A percentile compares a stretch with the other conserved stretches of the same genome.
Evolutionary conservation across 2,888 invertebrate genomes (phyloP).

Genomic region (Onthophagus sagittarius): DNA sequence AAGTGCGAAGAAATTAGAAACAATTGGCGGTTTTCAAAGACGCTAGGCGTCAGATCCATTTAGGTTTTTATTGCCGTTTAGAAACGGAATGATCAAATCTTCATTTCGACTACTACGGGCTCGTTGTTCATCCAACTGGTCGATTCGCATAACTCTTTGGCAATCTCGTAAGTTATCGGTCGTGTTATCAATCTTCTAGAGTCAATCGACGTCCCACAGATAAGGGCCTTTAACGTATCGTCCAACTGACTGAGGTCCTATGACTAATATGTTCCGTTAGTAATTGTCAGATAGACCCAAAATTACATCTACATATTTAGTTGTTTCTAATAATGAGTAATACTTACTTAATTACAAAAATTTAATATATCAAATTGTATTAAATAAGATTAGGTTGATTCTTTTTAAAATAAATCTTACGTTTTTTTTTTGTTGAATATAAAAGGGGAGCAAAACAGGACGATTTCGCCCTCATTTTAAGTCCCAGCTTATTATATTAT

Average conservation of each 20-base stretch:
- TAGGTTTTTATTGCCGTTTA: not conserved
- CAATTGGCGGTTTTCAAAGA: not conserved
- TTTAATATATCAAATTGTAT: no score
- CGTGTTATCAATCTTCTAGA: not conserved
- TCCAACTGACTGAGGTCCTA: not conserved
- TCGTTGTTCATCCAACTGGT: not conserved
- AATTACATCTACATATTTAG: not conserved
- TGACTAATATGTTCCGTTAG: not conserved
- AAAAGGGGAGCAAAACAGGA: not conserved
- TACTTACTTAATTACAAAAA: no score
- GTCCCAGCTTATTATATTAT: not conserved
- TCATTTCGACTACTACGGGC: not conserved
- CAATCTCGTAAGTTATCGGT: not conserved
- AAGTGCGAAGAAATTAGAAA: not conserved
- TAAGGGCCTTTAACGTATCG: not conserved
- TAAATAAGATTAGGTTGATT: no score
- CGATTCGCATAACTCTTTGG: not conserved
- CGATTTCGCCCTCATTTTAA: not conserved
- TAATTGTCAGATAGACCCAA: not conserved
- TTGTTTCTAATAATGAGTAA: not conserved
- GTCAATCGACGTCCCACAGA: not conserved
- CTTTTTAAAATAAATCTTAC: no score
- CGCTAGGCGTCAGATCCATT: not conserved
- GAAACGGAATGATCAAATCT: not conserved
- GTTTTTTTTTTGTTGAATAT: not conserved